Base-by-base conservation (phyloP, 2,797 vertebrate genomes). In the Oophaga sylvatica region DNA sequence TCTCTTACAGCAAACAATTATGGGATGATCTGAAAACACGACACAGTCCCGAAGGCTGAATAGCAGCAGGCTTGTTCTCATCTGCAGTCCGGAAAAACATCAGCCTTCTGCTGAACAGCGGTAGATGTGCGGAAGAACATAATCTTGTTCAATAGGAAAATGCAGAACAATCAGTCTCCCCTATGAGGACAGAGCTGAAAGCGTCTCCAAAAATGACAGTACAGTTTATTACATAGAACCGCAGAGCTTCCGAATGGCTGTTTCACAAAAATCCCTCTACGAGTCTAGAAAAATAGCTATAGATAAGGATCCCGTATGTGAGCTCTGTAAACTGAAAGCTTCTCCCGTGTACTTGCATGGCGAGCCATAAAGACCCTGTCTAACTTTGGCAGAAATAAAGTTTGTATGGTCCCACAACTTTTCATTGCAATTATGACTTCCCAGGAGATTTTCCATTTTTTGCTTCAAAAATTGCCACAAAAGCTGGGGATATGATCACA, bases 51-150 rank as follows among this genome's bases (percentile, higher is more conserved):
- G 26, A 57, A 89, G 80, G 80, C 84, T 63, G 63, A 60, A 81
- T 73, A 80, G 57, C 75, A 87, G 84, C 57, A 83, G 84, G 73
- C 35, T 5, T 56, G 29, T 73, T 86, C 57, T 73, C 84, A 89
- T 86, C 83, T 82, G 65, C 84, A 77, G 83, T 41, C 84, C n/a
- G 73, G 84, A 83, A 79, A 53, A 83, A 73, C 73, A 87, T 45
- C 68, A 48, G 26, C 45, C 78, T 81, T 60, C 78, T 45, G 56
- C 41, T 76, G 26, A 88, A 70, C 84, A 56, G 60, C 63, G 26
- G 71, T 45, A 45, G 73, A 20, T 53, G 57, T 86, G 83, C 75
- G 31, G 29, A 70, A 79, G 63, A 86, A 71, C 57, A 60, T 87
- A 63, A 87, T 73, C 68, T 67, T 68, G 62, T 87, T 83, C 57